Percentiles rank a stretch among this genome's conserved stretches.
These are phyloP conservation scores for Planiliza haematocheilus DNA, from an alignment of 2,113 vertebrate species.

Conservation along the genomic window DNA sequence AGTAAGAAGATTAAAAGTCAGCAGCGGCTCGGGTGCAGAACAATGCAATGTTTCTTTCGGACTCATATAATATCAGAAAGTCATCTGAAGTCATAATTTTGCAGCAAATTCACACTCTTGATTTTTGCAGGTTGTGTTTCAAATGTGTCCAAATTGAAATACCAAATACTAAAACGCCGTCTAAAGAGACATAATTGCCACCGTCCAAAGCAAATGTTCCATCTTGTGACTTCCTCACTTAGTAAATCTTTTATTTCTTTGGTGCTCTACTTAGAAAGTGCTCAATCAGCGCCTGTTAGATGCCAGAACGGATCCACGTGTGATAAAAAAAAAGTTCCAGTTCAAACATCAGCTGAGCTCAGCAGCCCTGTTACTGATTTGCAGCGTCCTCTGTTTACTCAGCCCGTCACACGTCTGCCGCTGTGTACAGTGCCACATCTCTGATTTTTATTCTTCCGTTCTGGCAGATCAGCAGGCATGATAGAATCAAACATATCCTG, in stretches of 20 bases:
- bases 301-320: conserved; percentile 48
- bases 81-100: not conserved
- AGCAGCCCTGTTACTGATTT: conserved; percentile 71
- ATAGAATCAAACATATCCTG: conserved; percentile 37
- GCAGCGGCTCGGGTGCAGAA: not conserved
- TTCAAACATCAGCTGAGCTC: conserved; percentile 59
- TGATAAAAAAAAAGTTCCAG: conserved; percentile 49
- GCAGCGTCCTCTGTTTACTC: conserved; percentile 50
- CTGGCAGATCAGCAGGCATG: conserved; percentile 23
- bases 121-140: not conserved
- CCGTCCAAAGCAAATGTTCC: not conserved
- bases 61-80: conserved; percentile 8
- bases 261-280: conserved; percentile 39
- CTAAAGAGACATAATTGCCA: too few species aligned
- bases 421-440: conserved; percentile 12
- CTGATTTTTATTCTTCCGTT: conserved; percentile 27
- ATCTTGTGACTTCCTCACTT: not conserved
- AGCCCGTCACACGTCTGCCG: not conserved
- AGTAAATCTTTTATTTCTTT: not conserved
- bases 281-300: conserved; percentile 42
- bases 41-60: conserved; percentile 2
- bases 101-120: not conserved
- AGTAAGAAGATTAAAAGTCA: conserved; percentile 19
- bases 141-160: not conserved
- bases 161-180: too few species aligned